Evolutionary conservation across 2,888 invertebrate species (phyloP), one percentile per base, ranked within the genome.

Genomic region (Latrodectus elegans): DNA sequence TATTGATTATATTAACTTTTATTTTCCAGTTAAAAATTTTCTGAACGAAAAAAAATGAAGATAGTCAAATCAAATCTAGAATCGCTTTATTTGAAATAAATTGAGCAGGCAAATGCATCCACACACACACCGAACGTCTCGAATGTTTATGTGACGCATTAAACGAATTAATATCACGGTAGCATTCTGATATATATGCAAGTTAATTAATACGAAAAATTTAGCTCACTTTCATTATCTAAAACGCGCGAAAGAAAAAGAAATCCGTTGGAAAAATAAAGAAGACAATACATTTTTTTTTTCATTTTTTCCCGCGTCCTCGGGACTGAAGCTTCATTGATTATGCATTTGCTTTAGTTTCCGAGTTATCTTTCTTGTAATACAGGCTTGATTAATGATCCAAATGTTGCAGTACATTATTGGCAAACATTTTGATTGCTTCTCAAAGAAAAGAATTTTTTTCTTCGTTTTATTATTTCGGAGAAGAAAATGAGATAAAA

Each of bases 341-440:
- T 88, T 88, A 84, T 88, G 88, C 88, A 88, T 88, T 88, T 88
- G 84, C 81, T 77, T 79, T 79, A 82, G 83, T 84, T 84, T 79
- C 84, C 75, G 74, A 84, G 88, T 88, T 88, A 88, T 88, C 88
- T 83, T 88, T 75, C 84, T 88, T 88, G 83, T 88, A 88, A 88
- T 84, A 88, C 88, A 84, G 81, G 49, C 79, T 76, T 88, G 88
- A 88, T 88, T 88, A 88, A 88, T 88, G 83, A 76, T 80, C 79
- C 74, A 83, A 88, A 88, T 88, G 87, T 84, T 79, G 88, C 84
- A 80, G 79, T 88, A 84, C 83, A 88, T 88, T 88, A 88, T 88
- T 88, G 84, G 88, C 83, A 88, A 88, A 88, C 87, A 83, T 82
- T 88, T 88, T 88, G 87, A 88, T 88, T 88, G 87, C 87, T 88